Conservation (phyloP, 2,113 vertebrate genomes). For the Origma solitaria region DNA sequence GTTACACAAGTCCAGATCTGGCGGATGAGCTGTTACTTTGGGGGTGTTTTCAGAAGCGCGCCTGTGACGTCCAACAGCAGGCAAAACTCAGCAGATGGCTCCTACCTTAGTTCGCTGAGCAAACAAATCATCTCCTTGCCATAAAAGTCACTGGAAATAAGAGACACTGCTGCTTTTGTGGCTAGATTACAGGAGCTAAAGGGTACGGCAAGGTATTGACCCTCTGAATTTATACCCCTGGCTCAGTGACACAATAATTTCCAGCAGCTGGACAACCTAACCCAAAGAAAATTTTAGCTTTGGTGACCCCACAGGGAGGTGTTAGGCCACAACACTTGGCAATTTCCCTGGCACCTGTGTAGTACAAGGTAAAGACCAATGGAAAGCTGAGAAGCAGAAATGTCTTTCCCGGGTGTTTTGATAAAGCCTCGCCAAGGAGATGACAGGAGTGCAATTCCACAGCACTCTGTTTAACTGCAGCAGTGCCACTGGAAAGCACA, state of each 20-base stretch:
- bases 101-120: slow-evolving; percentile 13
- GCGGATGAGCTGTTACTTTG: slow-evolving; percentile 21
- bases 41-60: slow-evolving; percentile 45
- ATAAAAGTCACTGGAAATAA: neutral
- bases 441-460: neutral
- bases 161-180: neutral
- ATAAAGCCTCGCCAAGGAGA: neutral
- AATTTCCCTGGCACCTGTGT: neutral
- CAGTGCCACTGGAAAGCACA: neutral
- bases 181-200: neutral
- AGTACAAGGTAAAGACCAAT: neutral
- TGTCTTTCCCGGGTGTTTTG: neutral
- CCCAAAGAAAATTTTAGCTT: neutral
- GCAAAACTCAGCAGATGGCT: slow-evolving; percentile 47
- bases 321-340: neutral
- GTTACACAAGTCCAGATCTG: slow-evolving; percentile 51
- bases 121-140: neutral
- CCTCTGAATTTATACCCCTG: neutral
- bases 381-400: neutral
- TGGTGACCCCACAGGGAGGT: neutral
- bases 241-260: neutral
- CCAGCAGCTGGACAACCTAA: neutral
- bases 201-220: neutral
- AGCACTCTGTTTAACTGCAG: neutral
- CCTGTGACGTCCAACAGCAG: neutral